Conservation (phyloP, 1,140 invertebrate genomes). For the Melipona quadrifasciata region DNA sequence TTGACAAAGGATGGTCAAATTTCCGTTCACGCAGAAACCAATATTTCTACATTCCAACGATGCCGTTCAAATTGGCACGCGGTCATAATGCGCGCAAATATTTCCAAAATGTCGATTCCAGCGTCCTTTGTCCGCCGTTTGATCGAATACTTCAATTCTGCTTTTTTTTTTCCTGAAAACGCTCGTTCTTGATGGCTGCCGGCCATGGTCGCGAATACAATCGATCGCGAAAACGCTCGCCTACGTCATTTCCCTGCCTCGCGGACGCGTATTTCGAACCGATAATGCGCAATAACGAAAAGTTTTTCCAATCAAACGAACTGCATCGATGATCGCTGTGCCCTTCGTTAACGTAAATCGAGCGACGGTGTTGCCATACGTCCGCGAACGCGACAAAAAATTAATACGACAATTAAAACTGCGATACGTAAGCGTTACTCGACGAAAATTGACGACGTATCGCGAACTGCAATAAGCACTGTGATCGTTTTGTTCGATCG, state of each 20-base stretch:
- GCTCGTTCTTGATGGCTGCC: neutral
- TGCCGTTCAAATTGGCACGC: neutral
- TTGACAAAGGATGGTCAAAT: neutral
- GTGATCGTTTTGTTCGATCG: neutral
- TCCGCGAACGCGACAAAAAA: neutral
- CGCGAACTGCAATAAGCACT: neutral
- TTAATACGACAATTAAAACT: neutral
- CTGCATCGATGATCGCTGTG: neutral
- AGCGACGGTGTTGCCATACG: neutral
- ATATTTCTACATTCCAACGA: neutral
- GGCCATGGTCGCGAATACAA: neutral
- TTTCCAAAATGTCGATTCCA: neutral
- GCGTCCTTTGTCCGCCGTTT: no score
- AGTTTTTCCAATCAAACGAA: neutral
- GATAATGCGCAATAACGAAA: neutral
- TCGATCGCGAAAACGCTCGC: neutral
- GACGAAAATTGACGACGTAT: neutral
- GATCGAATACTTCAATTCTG: neutral
- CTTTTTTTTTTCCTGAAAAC: neutral
- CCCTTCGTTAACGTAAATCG: neutral
- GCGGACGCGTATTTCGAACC: neutral
- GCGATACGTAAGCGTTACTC: neutral
- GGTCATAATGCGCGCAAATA: neutral
- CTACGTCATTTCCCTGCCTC: neutral
- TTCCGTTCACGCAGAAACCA: neutral